Base-by-base conservation (phyloP, 64 coral and sea anemone genomes). In the Acropora tenuis region DNA sequence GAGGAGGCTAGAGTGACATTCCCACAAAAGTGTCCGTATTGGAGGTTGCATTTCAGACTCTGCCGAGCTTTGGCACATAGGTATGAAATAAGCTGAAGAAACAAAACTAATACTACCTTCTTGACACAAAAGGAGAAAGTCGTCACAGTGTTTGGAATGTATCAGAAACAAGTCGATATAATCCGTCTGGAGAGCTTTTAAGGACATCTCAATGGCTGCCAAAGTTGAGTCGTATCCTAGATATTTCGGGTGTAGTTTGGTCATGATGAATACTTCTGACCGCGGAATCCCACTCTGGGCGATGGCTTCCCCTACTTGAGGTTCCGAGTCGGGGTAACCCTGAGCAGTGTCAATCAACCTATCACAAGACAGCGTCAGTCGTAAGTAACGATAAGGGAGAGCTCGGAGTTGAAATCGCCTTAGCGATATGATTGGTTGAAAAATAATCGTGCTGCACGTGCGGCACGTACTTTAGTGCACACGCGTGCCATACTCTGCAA, bases 151-250 rank as follows among this genome's bases (percentile, higher is more conserved):
- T 69, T 99, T 90, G 43, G 77, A 61, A 65, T 99, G 97, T 73
- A 99, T 99, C 12, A 99, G 89, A 77, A 99, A 99, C 78, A 99
- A 47, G 78, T 99, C 97, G 43, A 99, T 99, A 55, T 99, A 99
- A 80, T 99, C 97, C 50, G 97, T 99, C 1, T 82, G 78, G 8
- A 99, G 89, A 47, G 78, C 71, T 47, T 85, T 79, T 15, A 99
- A 78, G 67, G 97, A 99, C 79, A 74, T 89, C 48, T 99, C 94
- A 79, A 99, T 17, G 12, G 97, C 90, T 0, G 16, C 71, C 52
- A 90, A 78, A 11, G 96, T 98, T 52, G 90, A 61, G 11, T 99
- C 91, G 73, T 96, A 99, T 41, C 97, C 97, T 48, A 93, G 50
- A 76, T 85, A 93, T 66, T 83, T 90, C 9, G 97, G 97, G 46